Evolutionary conservation across 1,140 invertebrate species (phyloP), one percentile per base, ranked within the genome.

Genomic region (Pseudomyrmex dendroicus): DNA sequence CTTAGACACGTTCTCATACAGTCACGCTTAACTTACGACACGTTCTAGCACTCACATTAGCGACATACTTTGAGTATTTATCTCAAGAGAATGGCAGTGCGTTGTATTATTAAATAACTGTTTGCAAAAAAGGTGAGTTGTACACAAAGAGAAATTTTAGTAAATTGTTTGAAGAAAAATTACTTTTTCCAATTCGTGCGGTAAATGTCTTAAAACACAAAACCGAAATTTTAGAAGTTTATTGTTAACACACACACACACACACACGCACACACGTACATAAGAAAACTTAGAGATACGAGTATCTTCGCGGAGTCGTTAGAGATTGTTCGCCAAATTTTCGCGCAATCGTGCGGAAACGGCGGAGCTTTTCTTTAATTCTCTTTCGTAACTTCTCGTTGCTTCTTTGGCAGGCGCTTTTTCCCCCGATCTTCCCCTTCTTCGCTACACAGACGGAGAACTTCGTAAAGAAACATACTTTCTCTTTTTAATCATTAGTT

Each of bases 401-500:
- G 76, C 64, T 13, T 67, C 74, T 57, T 70, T 68, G 62, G 50
- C 63, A 56, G 17, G n/a, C 44, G 54, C 54, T 72, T 72, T 72
- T 80, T 72, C 76, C 72, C 67, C 10, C 63, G 7, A 35, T 35
- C 25, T 25, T 2, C 1, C 35, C 35, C 35, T 35, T 77, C 74
- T 22, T 46, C 74, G 46, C 74, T 77, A 12, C 12, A 59, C 20
- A 64, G 12, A 57, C 4, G 17, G 35, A 35, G 35, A 70, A 72
- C 76, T 80, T 72, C 10, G 22, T 48, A 80, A 67, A 80, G 76
- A 78, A 35, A 61, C 76, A 80, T 72, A 80, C 66, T 17, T 48
- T 82, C 52, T 80, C 76, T 82, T 84, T 74, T 78, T 85, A 85
- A 82, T 86, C 76, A 86, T 86, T 76, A 86, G 52, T 76, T 82